Evolutionary conservation across 2,797 vertebrate species (phyloP), one percentile per base, ranked within the genome.

Genomic region (Tokudaia muenninki): DNA sequence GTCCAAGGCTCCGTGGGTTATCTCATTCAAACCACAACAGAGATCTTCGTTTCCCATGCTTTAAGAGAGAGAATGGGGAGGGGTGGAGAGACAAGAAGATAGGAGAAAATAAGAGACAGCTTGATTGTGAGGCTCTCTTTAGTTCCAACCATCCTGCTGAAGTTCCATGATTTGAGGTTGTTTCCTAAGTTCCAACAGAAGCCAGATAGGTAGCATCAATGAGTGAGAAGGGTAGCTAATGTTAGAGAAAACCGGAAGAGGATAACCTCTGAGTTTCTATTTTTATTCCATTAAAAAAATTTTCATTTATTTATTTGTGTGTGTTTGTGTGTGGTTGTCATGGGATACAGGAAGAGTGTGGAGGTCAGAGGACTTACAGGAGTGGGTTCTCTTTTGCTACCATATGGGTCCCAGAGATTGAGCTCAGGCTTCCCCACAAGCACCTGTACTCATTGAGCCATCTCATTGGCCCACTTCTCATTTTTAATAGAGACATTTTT

Each of bases 401-500:
- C 8, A 34, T 50, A 12, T 57, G 83, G 31, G 83, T 67, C 6
- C 29, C 10, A 29, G 10, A 31, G 26, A 7, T 16, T 6, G 29
- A 67, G 44, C 17, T 14, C 17, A 83, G 37, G 24, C 1, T 44
- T 61, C 13, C 37, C 41, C 9, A 16, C 17, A 65, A 84, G 17
- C 16, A 34, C 29, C 37, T 44, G 34, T 22, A 67, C 1, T 52
- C 34, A 55, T 5, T 26, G 47, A 72, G 34, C 34, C 47, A 72
- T 72, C 21, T 55, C 16, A 14, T 26, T 50, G 50, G 21, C 7
- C 65, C 31, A 52, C 21, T 67, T n/a, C 21, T 34, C 4, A 65
- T 91, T 95, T 94, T 67, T 34, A 65, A 31, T 65, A 65, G 14
- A 65, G 74, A 52, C 4, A 63, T 67, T 94, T 92, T 95, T 95